Evolutionary conservation across 2,113 vertebrate species (phyloP).

Genomic region (Cacatua alba): DNA sequence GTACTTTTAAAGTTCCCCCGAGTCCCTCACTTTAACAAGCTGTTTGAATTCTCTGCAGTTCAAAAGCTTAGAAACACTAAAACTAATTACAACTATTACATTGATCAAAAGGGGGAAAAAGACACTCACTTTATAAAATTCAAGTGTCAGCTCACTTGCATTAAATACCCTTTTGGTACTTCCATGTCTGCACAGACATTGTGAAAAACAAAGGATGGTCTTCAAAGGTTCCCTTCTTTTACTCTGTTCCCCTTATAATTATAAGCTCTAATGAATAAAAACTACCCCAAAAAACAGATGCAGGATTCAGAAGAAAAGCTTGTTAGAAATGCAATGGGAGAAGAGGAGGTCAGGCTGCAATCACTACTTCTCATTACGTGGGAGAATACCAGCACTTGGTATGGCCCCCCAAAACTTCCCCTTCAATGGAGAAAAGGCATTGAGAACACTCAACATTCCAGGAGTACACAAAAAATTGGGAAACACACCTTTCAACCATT

Average conservation of each 20-base stretch:
- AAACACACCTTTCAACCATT: not conserved
- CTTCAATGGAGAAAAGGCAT: not conserved
- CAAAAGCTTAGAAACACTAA: conserved; percentile 52
- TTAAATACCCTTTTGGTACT: not conserved
- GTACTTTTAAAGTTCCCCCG: conserved; percentile 20
- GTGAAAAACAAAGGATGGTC: not conserved
- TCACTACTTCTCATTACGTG: not conserved
- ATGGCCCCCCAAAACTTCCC: fast-evolving
- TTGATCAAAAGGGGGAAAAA: conserved; percentile 48
- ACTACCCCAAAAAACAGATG: not conserved
- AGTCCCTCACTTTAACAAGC: conserved; percentile 30
- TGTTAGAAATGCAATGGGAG: not conserved
- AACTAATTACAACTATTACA: conserved; percentile 61
- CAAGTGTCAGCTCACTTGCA: conserved; percentile 1
- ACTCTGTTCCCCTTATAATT: not conserved
- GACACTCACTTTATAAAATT: not conserved
- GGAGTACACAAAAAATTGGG: not conserved
- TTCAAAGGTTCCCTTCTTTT: conserved; percentile 37
- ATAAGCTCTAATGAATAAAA: not conserved
- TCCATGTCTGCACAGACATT: not conserved
- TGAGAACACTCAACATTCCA: not conserved
- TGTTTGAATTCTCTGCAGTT: conserved; percentile 47
- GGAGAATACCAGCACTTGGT: not conserved
- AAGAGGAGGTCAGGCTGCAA: not conserved
- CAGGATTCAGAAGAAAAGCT: not conserved